Conservation (phyloP, 2,888 invertebrate species). For the Lasioglossum figueresi region DNA sequence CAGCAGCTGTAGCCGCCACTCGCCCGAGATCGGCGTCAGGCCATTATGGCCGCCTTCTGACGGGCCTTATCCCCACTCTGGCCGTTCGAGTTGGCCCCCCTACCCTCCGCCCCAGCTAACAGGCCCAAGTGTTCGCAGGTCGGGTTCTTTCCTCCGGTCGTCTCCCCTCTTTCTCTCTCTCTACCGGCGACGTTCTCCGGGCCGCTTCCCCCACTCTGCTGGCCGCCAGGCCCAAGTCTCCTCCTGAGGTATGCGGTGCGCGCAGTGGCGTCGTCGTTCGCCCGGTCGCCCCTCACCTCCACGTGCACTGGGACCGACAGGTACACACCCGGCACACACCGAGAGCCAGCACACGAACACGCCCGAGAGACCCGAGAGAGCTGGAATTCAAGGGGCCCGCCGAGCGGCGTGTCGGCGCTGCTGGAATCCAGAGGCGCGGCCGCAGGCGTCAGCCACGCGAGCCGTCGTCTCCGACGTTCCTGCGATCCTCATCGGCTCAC, state of each 20-base stretch:
- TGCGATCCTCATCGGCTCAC: constrained; percentile 53
- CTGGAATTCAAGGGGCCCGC: constrained; percentile 47
- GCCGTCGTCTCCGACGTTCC: constrained; percentile 44
- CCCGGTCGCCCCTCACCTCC: constrained; percentile 60
- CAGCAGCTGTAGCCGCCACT: constrained; percentile 79
- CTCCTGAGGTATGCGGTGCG: constrained; percentile 67
- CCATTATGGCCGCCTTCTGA: constrained; percentile 80
- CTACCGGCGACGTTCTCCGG: constrained; percentile 53
- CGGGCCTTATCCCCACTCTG: constrained; percentile 38
- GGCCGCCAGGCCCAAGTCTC: constrained; percentile 32
- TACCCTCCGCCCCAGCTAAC: constrained; percentile 20
- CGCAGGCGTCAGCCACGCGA: constrained; percentile 61
- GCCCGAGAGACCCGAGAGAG: constrained; percentile 20
- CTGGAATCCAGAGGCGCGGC: constrained; percentile 80
- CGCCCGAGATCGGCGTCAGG: constrained; percentile 75
- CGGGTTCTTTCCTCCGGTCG: constrained; percentile 48
- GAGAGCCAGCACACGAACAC: constrained; percentile 22
- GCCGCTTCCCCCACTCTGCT: constrained; percentile 25
- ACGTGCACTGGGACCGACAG: constrained; percentile 56
- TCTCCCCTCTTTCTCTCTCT: background rate
- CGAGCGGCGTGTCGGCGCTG: constrained; percentile 68
- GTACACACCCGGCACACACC: constrained; percentile 43
- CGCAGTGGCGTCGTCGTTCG: constrained; percentile 64
- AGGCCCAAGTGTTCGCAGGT: constrained; percentile 3
- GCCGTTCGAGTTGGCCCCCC: constrained; percentile 34